Evolutionary conservation across 2,113 vertebrate genomes (phyloP).

Genomic region (Donacobius atricapilla): DNA sequence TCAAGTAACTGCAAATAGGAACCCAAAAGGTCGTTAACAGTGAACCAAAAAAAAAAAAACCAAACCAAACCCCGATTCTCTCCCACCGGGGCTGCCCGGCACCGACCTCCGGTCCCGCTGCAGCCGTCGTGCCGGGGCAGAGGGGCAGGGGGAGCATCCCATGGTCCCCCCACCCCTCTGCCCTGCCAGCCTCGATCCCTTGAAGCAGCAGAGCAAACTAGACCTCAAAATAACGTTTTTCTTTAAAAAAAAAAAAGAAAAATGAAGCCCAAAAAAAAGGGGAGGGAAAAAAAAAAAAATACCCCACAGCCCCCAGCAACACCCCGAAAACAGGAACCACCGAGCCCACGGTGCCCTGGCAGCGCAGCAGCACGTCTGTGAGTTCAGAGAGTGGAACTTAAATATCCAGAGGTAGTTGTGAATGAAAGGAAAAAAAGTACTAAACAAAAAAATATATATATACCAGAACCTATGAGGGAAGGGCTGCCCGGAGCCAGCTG

Average conservation of each 20-base stretch:
- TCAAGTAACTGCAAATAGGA: constrained; percentile 83
- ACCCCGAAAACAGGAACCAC: neutral
- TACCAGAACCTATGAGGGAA: neutral
- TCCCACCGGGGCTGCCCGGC: neutral
- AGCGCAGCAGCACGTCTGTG: constrained; percentile 62
- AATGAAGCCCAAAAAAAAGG: neutral
- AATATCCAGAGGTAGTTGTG: constrained; percentile 84
- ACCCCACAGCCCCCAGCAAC: neutral
- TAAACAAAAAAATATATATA: neutral
- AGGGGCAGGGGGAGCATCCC: neutral
- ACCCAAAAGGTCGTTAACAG: constrained; percentile 65
- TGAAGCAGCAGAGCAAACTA: constrained; percentile 35
- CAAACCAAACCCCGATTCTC: neutral
- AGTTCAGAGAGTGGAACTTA: constrained; percentile 72
- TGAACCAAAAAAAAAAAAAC: neutral
- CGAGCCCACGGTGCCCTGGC: neutral
- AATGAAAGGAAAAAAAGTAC: constrained; percentile 60
- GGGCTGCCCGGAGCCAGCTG: neutral
- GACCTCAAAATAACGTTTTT: neutral
- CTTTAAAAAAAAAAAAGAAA: neutral
- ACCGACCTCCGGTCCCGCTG: constrained; percentile 18
- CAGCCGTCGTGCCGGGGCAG: neutral
- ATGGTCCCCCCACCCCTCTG: neutral
- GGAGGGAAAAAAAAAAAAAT: neutral
- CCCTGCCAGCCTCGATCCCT: neutral